phyloP scores from a whole-genome alignment of 1,140 invertebrate genomes.

The Oryctes rhinoceros region DNA sequence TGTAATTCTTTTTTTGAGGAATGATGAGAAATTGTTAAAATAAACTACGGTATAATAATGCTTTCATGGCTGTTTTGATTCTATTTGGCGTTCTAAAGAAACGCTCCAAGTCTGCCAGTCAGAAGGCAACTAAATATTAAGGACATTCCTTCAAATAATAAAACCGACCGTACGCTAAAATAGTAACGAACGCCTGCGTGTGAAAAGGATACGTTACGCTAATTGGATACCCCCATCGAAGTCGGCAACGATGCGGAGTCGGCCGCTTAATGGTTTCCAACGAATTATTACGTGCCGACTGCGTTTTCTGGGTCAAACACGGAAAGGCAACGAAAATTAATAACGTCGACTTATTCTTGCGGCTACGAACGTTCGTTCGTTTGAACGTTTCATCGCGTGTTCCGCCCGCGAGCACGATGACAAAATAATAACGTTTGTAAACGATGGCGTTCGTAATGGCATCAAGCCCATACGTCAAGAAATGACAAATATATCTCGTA shows the following conservation, averaged over 20 bases:
- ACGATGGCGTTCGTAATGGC: neutral
- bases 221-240: conserved; percentile 5
- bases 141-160: no score
- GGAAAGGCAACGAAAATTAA: conserved; percentile 17
- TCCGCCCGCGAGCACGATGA: neutral
- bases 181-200: neutral
- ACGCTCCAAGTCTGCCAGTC: no score
- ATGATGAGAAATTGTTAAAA: no score
- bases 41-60: no score
- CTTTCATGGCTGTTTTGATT: no score
- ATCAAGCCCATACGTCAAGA: neutral
- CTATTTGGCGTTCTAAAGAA: no score
- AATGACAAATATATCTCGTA: neutral
- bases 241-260: neutral
- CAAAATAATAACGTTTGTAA: conserved; percentile 12
- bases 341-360: neutral
- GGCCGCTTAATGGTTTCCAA: neutral
- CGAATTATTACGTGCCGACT: conserved; percentile 17
- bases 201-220: neutral
- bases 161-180: neutral
- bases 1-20: no score
- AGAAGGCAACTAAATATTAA: no score
- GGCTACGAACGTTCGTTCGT: neutral
- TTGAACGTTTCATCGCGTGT: neutral
- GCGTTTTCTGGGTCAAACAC: conserved; percentile 23